Evolutionary conservation across 30 jellyfish, hydroid and myxozoan species (phyloP).

Genomic region (Pelagia noctiluca): DNA sequence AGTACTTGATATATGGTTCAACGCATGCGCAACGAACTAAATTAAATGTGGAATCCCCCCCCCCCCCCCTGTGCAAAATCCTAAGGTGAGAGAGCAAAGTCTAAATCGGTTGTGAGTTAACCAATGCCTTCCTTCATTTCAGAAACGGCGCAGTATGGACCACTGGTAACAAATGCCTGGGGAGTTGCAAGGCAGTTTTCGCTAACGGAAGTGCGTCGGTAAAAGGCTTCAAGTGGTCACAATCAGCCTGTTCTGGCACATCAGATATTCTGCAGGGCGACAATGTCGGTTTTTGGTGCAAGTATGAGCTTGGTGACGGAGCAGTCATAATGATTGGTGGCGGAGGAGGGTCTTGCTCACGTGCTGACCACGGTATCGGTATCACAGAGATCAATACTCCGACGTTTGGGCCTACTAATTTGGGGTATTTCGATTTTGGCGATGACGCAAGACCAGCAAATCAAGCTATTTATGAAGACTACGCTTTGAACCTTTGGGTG

Average conservation of each 20-base stretch:
- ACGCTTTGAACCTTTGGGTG: conserved; percentile 68
- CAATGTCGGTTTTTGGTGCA: conserved; percentile 72
- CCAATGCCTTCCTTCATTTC: neutral
- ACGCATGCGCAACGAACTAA: too few species aligned
- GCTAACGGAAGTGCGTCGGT: conserved; percentile 12
- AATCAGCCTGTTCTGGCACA: conserved; percentile 15
- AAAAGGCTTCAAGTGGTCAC: conserved; percentile 45
- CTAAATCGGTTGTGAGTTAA: too few species aligned
- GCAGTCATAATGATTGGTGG: conserved; percentile 73
- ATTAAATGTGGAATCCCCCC: too few species aligned
- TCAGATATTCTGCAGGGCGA: conserved; percentile 31
- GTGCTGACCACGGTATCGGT: conserved; percentile 77
- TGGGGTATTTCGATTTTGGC: conserved; percentile 34
- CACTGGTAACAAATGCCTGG: conserved; percentile 12
- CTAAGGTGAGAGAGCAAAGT: too few species aligned
- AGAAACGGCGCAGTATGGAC: conserved; percentile 51
- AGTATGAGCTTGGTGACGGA: conserved; percentile 57
- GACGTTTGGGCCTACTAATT: conserved; percentile 9
- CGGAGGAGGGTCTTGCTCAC: conserved; percentile 47
- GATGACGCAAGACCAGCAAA: conserved; percentile 10
- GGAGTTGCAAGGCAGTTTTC: conserved; percentile 48
- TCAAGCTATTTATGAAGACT: neutral
- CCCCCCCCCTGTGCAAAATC: too few species aligned
- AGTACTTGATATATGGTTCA: too few species aligned
- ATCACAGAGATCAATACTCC: conserved; percentile 57